These are phyloP conservation scores for Agelas oroides DNA, from an alignment of 37 sponge, comb jelly and placozoan genomes.

Conservation along the genomic window DNA sequence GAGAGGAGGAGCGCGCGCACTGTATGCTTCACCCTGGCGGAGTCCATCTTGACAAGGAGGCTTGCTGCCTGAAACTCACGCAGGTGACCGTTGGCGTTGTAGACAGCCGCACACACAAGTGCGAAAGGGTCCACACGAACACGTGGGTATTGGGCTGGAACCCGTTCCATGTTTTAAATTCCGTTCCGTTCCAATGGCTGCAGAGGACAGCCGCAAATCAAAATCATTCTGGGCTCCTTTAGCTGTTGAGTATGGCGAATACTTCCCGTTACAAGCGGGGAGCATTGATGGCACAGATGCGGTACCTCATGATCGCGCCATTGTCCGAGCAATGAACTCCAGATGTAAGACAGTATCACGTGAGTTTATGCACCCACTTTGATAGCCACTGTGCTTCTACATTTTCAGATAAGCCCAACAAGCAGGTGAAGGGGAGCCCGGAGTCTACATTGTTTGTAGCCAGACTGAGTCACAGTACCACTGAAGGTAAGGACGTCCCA, in stretches of 20 bases:
- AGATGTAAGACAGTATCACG: conserved; percentile 54
- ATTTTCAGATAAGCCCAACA: conserved; percentile 65
- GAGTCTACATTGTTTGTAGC: conserved; percentile 85
- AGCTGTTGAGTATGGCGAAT: conserved; percentile 62
- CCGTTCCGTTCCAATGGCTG: too few species aligned
- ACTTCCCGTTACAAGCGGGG: conserved; percentile 91
- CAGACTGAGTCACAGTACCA: conserved; percentile 76
- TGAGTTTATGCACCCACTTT: too few species aligned
- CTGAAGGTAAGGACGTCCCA: conserved; percentile 63
- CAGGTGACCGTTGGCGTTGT: too few species aligned
- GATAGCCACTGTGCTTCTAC: too few species aligned
- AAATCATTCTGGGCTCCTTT: conserved; percentile 51
- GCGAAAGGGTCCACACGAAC: too few species aligned
- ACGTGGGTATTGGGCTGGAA: too few species aligned
- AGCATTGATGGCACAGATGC: conserved; percentile 98
- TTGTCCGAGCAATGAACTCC: conserved; percentile 81
- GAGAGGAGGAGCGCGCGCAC: conserved; percentile 60
- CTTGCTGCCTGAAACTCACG: too few species aligned
- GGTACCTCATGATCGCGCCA: conserved; percentile 89
- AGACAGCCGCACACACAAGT: too few species aligned
- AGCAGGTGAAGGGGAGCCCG: conserved; percentile 60
- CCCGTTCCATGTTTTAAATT: too few species aligned
- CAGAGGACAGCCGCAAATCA: too few species aligned
- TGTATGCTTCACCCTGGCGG: conserved; percentile 20
- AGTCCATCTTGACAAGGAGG: neutral